These are phyloP conservation scores for Triplophysa rosa DNA, from an alignment of 2,113 vertebrate genomes.

Conservation along the genomic window DNA sequence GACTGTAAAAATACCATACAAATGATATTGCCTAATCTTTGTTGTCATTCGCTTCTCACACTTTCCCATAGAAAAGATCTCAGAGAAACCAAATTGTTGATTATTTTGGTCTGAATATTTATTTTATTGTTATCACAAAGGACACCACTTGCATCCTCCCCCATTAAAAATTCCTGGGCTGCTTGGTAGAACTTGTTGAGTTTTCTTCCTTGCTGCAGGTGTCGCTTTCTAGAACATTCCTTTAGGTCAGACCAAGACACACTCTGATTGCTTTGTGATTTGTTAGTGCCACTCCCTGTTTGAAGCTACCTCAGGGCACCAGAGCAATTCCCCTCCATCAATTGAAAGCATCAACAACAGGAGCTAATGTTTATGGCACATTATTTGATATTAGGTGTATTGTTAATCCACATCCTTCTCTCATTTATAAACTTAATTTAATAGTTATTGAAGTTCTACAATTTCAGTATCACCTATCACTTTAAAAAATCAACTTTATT, in stretches of 20 bases:
- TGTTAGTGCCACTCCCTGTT: slow-evolving; percentile 54
- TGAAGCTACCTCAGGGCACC: slow-evolving; percentile 34
- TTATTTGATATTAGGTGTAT: slow-evolving; percentile 19
- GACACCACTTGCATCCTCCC: neutral
- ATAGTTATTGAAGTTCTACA: neutral
- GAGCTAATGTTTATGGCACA: slow-evolving; percentile 14
- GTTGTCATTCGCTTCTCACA: neutral
- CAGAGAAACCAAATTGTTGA: neutral
- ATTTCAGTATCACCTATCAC: no score
- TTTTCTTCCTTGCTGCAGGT: slow-evolving; percentile 68
- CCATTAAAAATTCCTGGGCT: slow-evolving; percentile 64
- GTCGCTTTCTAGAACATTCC: slow-evolving; percentile 69
- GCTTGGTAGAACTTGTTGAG: slow-evolving; percentile 69
- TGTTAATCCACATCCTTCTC: neutral
- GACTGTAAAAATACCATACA: neutral
- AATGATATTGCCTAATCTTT: neutral
- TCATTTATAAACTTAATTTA: no score
- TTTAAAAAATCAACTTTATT: no score
- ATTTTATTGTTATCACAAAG: slow-evolving; percentile 21
- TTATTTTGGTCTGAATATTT: neutral
- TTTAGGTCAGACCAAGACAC: slow-evolving; percentile 55
- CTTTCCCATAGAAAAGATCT: slow-evolving; percentile 15
- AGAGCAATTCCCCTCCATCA: slow-evolving; percentile 3
- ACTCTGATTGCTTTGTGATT: slow-evolving; percentile 64
- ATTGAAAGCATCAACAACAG: neutral